Percentiles rank a stretch among this genome's conserved stretches.
Conservation (phyloP, 2,888 invertebrate genomes). For the Oscheius sp. region DNA sequence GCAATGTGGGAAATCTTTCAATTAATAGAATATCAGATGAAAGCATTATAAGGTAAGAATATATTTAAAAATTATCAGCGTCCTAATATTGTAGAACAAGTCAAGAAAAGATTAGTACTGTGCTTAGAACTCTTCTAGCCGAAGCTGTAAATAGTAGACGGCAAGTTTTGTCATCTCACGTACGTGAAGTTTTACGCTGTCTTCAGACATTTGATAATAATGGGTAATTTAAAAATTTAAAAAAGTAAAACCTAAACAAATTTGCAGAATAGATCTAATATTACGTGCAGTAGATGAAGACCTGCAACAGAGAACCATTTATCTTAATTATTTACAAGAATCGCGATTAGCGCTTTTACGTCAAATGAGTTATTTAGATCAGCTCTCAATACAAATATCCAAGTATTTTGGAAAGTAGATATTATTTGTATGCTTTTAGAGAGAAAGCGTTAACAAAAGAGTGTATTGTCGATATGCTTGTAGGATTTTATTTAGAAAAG, state of each 20-base stretch:
- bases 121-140: conserved; percentile 69
- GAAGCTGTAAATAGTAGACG: conserved; percentile 75
- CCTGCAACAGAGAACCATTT: conserved; percentile 81
- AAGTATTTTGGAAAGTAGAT: conserved; percentile 2
- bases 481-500: conserved; percentile 72
- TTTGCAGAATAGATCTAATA: conserved; percentile 79
- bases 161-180: conserved; percentile 75
- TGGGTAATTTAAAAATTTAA: conserved; percentile 71
- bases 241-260: neutral
- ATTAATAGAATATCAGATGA: conserved; percentile 12
- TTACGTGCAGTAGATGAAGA: conserved; percentile 82
- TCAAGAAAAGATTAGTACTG: conserved; percentile 27
- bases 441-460: conserved; percentile 58
- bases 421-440: conserved; percentile 49
- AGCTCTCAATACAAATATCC: conserved; percentile 8
- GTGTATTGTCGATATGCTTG: conserved; percentile 63
- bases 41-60: conserved; percentile 11
- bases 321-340: conserved; percentile 83
- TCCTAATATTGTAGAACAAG: no score
- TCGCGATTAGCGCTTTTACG: conserved; percentile 81
- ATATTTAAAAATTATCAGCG: no score
- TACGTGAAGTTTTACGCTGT: conserved; percentile 80
- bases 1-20: conserved; percentile 77
- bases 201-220: conserved; percentile 79
- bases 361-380: conserved; percentile 15